Percentiles rank a stretch among this genome's conserved stretches.
Evolutionary conservation across 2,113 vertebrate genomes (phyloP).

Genomic region (Menura novaehollandiae): DNA sequence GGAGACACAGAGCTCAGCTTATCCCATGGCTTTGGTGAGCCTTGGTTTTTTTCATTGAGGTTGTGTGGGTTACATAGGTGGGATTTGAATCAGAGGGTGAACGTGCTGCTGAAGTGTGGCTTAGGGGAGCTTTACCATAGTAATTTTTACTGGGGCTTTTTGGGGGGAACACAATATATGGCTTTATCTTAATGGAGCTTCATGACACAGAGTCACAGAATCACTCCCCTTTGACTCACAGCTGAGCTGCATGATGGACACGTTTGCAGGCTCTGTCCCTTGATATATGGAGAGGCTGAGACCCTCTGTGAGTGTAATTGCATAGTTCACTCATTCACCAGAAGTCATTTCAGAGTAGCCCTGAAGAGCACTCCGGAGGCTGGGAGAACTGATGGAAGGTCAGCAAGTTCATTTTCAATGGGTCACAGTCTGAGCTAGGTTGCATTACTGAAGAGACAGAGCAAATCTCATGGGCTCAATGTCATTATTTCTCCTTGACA

Average conservation of each 20-base stretch:
- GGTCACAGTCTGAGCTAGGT: neutral
- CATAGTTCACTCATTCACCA: neutral
- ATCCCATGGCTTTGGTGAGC: neutral
- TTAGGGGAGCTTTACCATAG: neutral
- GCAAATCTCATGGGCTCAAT: neutral
- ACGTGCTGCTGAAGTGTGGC: neutral
- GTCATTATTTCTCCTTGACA: neutral
- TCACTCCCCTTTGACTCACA: neutral
- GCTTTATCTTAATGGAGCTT: neutral
- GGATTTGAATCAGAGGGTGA: neutral
- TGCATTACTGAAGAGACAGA: neutral
- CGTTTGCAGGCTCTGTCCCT: neutral
- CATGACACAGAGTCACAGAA: rapidly evolving
- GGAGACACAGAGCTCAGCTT: neutral
- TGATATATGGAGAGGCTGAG: neutral
- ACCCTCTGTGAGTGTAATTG: neutral
- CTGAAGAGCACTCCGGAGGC: neutral
- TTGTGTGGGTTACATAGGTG: rapidly evolving
- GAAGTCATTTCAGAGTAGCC: neutral
- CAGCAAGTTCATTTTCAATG: constrained; percentile 11
- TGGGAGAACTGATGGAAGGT: constrained; percentile 33
- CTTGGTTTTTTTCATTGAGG: neutral
- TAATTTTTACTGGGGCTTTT: rapidly evolving
- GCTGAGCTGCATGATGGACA: neutral
- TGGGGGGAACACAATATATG: neutral